phyloP scores from a whole-genome alignment of 1,140 invertebrate genomes.

The Drosophila ercepeae region DNA sequence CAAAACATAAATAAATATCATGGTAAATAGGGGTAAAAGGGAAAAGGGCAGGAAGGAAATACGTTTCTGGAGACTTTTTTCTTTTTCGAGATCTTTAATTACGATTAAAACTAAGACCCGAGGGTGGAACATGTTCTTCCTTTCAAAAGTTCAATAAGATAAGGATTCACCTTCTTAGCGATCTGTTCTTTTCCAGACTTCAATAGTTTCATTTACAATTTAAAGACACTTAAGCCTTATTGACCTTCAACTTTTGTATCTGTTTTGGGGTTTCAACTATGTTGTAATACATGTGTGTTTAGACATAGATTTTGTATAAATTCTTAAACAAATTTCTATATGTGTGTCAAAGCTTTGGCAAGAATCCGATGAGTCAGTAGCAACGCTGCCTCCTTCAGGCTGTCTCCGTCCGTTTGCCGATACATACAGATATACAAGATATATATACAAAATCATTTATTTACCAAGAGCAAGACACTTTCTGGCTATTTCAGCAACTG shows the following conservation, averaged over 20 bases:
- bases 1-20: conserved; percentile 36
- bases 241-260: conserved; percentile 24
- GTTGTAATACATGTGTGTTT: conserved; percentile 36
- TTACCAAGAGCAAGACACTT: conserved; percentile 28
- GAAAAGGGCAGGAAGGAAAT: conserved; percentile 11
- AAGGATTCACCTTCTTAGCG: neutral
- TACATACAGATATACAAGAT: conserved; percentile 5
- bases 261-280: conserved; percentile 14
- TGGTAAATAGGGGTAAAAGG: conserved; percentile 1
- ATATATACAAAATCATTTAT: neutral
- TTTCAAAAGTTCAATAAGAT: neutral
- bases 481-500: conserved; percentile 57
- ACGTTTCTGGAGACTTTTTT: neutral
- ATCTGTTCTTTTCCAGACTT: too few species aligned
- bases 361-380: conserved; percentile 42
- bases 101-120: neutral
- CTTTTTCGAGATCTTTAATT: neutral
- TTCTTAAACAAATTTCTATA: conserved; percentile 30
- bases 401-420: conserved; percentile 22
- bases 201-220: neutral
- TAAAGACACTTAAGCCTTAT: neutral
- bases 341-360: conserved; percentile 51
- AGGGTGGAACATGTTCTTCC: neutral
- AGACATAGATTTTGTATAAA: conserved; percentile 14
- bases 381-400: conserved; percentile 39